Percentiles rank a stretch among this genome's conserved stretches.
phyloP scores from a whole-genome alignment of 2,797 vertebrate species.

The Ispidina lecontei region DNA sequence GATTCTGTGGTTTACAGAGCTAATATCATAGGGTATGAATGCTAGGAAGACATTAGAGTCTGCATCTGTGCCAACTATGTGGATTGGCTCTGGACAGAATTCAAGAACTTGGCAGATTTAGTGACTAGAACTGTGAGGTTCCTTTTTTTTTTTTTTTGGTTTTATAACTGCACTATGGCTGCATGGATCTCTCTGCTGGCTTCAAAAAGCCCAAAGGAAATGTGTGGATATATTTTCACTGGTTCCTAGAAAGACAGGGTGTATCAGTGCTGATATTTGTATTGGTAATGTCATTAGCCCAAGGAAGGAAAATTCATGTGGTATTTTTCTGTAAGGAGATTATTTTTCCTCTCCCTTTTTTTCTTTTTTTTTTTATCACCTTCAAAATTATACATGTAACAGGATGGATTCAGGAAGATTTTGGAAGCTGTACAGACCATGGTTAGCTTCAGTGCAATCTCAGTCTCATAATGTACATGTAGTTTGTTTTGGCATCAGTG shows the following conservation, averaged over 20 bases:
- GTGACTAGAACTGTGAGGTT: background rate
- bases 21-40: background rate
- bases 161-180: background rate
- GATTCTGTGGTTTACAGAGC: background rate
- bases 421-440: background rate
- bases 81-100: background rate
- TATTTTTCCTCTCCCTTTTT: background rate
- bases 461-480: accelerated
- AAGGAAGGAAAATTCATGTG: background rate
- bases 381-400: background rate
- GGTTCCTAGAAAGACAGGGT: background rate
- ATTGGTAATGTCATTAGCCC: background rate
- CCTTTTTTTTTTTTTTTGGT: background rate
- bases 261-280: background rate
- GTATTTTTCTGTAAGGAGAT: background rate
- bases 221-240: background rate
- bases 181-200: background rate
- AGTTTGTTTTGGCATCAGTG: background rate
- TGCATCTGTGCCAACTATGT: background rate
- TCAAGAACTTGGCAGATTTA: background rate
- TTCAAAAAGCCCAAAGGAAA: background rate
- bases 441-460: background rate
- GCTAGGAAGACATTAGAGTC: background rate
- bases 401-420: background rate
- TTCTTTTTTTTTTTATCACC: background rate